These are phyloP conservation scores for Pelochelys cantorii DNA, from an alignment of 2,797 vertebrate species.

Conservation along the genomic window DNA sequence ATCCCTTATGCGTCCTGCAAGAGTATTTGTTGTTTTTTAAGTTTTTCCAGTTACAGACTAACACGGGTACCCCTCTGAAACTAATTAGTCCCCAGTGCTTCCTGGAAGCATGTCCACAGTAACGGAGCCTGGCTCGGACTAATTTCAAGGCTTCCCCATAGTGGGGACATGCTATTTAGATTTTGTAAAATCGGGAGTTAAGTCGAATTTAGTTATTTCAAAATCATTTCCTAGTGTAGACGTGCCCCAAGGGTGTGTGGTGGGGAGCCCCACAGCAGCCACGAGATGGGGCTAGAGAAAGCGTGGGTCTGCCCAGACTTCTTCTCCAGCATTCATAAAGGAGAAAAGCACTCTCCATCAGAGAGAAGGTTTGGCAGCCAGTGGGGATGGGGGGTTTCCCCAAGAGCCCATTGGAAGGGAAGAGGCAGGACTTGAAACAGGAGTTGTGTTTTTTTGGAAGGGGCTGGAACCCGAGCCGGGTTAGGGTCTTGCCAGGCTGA, in stretches of 20 bases:
- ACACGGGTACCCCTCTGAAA: too few relatives aligned
- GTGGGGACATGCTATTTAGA: too few relatives aligned
- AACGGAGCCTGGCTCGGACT: too few relatives aligned
- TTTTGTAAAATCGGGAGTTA: too few relatives aligned
- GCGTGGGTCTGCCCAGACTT: background rate
- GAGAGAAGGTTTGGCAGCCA: background rate
- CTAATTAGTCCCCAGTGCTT: too few relatives aligned
- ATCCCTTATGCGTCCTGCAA: too few relatives aligned
- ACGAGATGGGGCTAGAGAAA: background rate
- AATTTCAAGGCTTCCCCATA: too few relatives aligned
- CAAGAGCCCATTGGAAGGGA: background rate
- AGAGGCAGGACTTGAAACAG: background rate
- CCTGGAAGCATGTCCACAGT: too few relatives aligned
- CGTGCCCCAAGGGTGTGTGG: background rate
- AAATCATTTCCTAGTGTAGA: too few relatives aligned
- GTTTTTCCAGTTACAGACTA: too few relatives aligned
- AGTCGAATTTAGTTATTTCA: too few relatives aligned
- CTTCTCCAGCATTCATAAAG: background rate
- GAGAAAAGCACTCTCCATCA: background rate
- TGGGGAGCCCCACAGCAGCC: accelerated
- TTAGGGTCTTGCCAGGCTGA: background rate
- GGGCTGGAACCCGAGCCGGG: background rate
- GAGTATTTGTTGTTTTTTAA: too few relatives aligned
- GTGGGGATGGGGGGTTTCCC: accelerated
- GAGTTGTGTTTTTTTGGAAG: background rate